Evolutionary conservation across 2,888 invertebrate species (phyloP).

Genomic region (Erebia epiphron): DNA sequence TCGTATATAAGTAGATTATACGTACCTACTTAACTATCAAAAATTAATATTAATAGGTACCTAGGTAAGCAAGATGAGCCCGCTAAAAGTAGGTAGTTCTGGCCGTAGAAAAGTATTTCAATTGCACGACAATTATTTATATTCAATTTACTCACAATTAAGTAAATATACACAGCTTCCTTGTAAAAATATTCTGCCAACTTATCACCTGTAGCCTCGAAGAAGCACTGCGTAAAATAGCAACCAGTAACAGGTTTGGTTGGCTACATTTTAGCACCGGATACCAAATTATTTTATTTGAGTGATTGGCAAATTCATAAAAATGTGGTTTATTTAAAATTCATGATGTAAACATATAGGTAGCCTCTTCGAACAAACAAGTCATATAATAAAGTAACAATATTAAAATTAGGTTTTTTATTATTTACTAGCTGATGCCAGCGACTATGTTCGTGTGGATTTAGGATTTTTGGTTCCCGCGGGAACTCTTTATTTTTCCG

Average conservation of each 20-base stretch:
- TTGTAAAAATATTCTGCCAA: slow-evolving; percentile 18
- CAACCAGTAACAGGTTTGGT: slow-evolving; percentile 46
- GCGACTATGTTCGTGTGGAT: too few species aligned
- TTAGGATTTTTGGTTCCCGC: too few species aligned
- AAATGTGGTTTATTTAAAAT: background rate
- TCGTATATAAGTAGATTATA: too few species aligned
- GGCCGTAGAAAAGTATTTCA: background rate
- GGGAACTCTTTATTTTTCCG: too few species aligned
- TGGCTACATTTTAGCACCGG: slow-evolving; percentile 41
- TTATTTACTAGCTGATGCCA: too few species aligned
- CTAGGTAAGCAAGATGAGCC: too few species aligned
- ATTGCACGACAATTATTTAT: background rate
- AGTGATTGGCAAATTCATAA: slow-evolving; percentile 10
- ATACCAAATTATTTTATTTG: slow-evolving; percentile 23
- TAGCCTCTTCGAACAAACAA: too few species aligned
- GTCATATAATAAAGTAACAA: too few species aligned
- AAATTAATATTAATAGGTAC: too few species aligned
- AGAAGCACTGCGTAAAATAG: slow-evolving; percentile 22
- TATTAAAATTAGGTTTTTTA: too few species aligned
- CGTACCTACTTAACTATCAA: too few species aligned
- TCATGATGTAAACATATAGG: background rate
- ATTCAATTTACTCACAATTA: slow-evolving; percentile 6
- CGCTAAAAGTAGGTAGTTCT: too few species aligned
- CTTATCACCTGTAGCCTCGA: slow-evolving; percentile 20
- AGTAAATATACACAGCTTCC: background rate